These are phyloP conservation scores for Myathropa florea DNA, from an alignment of 2,888 invertebrate species.

Conservation along the genomic window DNA sequence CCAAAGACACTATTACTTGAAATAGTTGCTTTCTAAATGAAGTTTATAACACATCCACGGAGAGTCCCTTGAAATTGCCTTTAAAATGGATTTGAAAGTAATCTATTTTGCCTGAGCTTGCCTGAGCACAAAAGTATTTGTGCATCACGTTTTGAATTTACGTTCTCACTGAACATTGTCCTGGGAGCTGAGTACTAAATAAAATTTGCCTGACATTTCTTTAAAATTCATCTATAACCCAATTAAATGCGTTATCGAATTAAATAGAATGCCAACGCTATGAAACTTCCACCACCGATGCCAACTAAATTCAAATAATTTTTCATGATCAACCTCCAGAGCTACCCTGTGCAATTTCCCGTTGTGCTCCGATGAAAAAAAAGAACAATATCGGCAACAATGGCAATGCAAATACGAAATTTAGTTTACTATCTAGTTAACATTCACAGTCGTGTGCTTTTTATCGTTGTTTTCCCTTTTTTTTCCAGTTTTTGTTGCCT, in stretches of 20 bases:
- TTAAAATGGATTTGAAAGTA: too few species aligned
- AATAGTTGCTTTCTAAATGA: too few species aligned
- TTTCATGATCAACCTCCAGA: too few species aligned
- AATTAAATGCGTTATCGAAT: slow-evolving; percentile 16
- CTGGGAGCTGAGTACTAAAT: slow-evolving; percentile 5
- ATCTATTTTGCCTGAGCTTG: too few species aligned
- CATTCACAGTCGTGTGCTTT: slow-evolving; percentile 45
- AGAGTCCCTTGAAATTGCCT: too few species aligned
- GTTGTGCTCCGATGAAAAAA: background rate
- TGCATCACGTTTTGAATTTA: too few species aligned
- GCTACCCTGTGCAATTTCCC: background rate
- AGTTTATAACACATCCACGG: too few species aligned
- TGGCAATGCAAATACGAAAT: slow-evolving; percentile 51
- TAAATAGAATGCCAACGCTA: background rate
- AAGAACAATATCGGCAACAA: background rate
- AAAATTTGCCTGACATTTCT: slow-evolving; percentile 42
- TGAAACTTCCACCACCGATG: background rate
- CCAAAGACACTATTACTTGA: too few species aligned
- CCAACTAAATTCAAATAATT: background rate
- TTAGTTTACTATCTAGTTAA: slow-evolving; percentile 68
- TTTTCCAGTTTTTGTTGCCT: background rate
- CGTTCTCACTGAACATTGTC: too few species aligned
- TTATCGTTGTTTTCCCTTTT: background rate
- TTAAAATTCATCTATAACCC: slow-evolving; percentile 11
- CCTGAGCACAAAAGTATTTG: too few species aligned